These are phyloP conservation scores for Anoura caudifer DNA, from an alignment of 2,113 vertebrate species.

Conservation along the genomic window DNA sequence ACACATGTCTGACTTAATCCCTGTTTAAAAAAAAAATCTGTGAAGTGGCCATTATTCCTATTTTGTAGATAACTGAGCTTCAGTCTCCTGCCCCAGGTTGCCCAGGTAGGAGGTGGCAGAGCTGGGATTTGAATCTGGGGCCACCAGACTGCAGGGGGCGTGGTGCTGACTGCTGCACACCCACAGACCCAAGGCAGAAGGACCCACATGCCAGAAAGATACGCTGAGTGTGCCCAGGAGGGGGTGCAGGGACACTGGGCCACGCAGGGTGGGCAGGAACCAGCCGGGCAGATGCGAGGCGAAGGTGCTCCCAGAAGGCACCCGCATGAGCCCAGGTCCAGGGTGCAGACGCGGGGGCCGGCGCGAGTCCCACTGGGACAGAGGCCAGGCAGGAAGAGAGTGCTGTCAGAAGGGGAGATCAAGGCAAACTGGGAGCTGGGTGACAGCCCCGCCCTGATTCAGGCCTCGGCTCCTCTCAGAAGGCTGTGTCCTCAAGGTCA, in stretches of 20 bases:
- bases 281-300: background rate
- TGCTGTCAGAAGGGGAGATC: background rate
- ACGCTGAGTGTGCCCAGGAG: background rate
- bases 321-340: background rate
- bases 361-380: background rate
- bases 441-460: background rate
- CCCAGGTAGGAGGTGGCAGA: background rate
- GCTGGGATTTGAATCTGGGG: background rate
- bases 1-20: background rate
- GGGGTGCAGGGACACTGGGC: background rate
- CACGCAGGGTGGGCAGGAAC: background rate
- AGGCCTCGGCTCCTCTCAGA: background rate
- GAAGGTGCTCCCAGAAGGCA: too few species aligned
- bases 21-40: background rate
- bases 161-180: background rate
- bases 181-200: background rate
- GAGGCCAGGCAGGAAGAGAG: background rate
- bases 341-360: accelerated
- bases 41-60: background rate
- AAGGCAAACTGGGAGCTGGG: background rate
- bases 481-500: background rate
- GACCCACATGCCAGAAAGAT: background rate
- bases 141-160: background rate
- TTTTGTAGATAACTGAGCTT: background rate
- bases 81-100: background rate